phyloP scores from a whole-genome alignment of 2,888 invertebrate genomes.

The Apoderus coryli region DNA sequence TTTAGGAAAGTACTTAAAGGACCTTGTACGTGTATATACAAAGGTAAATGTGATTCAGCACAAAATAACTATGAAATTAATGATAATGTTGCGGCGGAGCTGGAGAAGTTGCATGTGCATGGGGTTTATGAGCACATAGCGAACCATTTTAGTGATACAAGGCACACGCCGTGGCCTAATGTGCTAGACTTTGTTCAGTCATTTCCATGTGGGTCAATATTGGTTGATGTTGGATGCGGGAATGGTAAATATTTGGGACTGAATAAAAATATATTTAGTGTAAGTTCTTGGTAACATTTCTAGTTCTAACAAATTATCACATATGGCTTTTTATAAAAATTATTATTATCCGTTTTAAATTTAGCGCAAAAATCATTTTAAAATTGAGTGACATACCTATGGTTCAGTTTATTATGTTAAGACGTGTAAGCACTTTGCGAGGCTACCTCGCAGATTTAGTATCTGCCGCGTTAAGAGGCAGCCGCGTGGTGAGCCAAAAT shows the following conservation, averaged over 20 bases:
- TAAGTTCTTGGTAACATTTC: constrained; percentile 27
- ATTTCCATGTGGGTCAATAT: constrained; percentile 50
- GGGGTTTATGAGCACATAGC: constrained; percentile 90
- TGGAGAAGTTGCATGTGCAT: constrained; percentile 69
- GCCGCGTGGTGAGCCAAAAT: too few relatives aligned
- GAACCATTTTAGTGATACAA: constrained; percentile 83
- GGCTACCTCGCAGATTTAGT: too few relatives aligned
- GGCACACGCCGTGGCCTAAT: constrained; percentile 89
- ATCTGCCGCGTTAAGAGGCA: too few relatives aligned
- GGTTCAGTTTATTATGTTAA: too few relatives aligned
- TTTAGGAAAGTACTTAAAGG: constrained; percentile 44
- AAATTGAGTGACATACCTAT: too few relatives aligned
- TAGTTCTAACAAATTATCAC: background rate
- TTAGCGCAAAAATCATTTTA: too few relatives aligned
- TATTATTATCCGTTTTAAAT: background rate
- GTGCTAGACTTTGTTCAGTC: constrained; percentile 64
- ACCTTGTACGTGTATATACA: constrained; percentile 50
- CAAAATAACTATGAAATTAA: constrained; percentile 16
- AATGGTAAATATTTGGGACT: constrained; percentile 89
- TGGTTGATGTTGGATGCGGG: constrained; percentile 92
- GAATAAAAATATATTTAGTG: constrained; percentile 44
- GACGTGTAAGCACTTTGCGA: too few relatives aligned
- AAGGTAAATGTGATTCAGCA: constrained; percentile 51
- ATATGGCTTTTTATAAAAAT: constrained; percentile 1
- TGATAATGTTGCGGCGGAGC: constrained; percentile 35